Conservation (phyloP, 2,888 invertebrate genomes). For the Graphium colonna region DNA sequence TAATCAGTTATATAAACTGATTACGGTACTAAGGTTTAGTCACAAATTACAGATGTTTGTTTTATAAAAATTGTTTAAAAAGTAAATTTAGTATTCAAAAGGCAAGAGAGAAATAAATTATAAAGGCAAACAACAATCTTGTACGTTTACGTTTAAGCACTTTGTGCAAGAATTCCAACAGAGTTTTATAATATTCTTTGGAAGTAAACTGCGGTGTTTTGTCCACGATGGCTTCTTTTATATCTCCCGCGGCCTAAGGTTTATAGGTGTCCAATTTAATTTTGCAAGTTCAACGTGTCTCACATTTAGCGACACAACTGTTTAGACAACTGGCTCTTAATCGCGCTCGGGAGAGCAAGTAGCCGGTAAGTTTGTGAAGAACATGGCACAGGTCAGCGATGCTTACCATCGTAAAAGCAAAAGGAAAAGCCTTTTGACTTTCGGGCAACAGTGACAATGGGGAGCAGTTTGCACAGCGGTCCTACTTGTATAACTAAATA, state of each 20-base stretch:
- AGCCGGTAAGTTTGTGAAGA: conserved; percentile 34
- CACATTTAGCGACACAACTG: neutral
- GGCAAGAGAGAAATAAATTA: too few relatives aligned
- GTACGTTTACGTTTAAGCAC: too few relatives aligned
- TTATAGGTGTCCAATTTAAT: conserved; percentile 15
- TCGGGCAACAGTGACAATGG: conserved; percentile 1
- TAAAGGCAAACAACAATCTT: too few relatives aligned
- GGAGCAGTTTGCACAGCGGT: conserved; percentile 6
- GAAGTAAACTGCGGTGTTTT: too few relatives aligned
- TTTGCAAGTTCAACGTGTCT: conserved; percentile 12
- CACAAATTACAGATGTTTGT: too few relatives aligned
- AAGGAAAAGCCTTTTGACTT: conserved; percentile 26
- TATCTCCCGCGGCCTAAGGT: neutral
- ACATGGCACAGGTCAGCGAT: conserved; percentile 32
- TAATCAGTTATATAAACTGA: too few relatives aligned
- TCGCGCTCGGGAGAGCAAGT: conserved; percentile 30
- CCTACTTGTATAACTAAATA: neutral
- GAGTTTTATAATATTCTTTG: too few relatives aligned
- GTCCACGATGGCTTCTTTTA: neutral
- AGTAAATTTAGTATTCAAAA: too few relatives aligned
- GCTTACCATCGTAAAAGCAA: conserved; percentile 33
- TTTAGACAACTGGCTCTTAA: conserved; percentile 16
- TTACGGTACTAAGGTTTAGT: too few relatives aligned
- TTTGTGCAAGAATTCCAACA: conserved; percentile 6
- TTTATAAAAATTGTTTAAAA: too few relatives aligned